Conservation (phyloP, 2,113 vertebrate genomes). For the Heliornis fulica region DNA sequence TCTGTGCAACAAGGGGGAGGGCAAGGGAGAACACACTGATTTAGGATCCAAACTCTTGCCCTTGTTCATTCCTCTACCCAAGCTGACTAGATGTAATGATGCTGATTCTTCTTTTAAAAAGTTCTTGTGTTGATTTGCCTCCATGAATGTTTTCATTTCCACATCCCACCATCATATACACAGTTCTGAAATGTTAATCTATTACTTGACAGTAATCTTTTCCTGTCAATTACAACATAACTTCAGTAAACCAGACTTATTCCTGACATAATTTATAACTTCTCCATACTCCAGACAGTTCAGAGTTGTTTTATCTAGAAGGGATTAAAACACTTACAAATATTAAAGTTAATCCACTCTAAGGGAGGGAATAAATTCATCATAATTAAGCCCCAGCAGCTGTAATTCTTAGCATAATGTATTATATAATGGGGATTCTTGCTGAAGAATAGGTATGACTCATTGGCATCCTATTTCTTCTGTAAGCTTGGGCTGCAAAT, state of each 20-base stretch:
- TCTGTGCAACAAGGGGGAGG: neutral
- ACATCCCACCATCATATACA: neutral
- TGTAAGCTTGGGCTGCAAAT: neutral
- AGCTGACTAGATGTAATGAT: neutral
- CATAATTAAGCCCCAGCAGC: conserved; percentile 24
- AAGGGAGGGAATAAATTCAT: conserved; percentile 30
- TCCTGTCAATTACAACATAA: neutral
- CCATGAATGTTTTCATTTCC: neutral
- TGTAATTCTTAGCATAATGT: conserved; percentile 2
- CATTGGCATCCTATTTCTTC: neutral
- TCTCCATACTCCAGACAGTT: neutral
- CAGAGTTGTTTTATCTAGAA: conserved; percentile 1
- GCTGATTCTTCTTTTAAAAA: neutral
- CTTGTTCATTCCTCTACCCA: neutral
- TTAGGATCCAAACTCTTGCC: neutral
- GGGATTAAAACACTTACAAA: conserved; percentile 45
- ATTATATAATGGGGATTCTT: conserved; percentile 13
- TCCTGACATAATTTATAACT: neutral
- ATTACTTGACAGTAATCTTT: neutral
- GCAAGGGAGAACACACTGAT: neutral
- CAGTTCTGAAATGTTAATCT: neutral
- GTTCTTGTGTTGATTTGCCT: neutral
- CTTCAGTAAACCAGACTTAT: neutral
- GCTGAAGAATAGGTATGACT: neutral
- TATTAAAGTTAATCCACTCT: conserved; percentile 22